Conservation (phyloP, 2,797 vertebrate species). For the Philypnodon macrostomus region DNA sequence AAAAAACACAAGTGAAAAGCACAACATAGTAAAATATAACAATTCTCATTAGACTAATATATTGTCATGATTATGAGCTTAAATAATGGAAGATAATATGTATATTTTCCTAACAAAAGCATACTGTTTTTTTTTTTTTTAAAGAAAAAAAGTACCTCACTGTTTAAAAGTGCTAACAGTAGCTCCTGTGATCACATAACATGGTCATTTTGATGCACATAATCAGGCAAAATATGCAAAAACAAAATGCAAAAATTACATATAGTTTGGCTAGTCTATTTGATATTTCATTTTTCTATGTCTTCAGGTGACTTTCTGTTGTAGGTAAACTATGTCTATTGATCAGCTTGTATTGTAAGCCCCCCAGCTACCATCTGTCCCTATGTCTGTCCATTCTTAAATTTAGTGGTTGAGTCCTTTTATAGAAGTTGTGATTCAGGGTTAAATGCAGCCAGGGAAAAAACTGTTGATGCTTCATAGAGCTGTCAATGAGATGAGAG, state of each 20-base stretch:
- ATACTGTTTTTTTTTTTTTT: too few species aligned
- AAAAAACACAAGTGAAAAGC: too few species aligned
- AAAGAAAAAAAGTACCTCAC: conserved; percentile 30
- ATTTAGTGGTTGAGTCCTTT: conserved; percentile 29
- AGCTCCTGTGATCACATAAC: conserved; percentile 5
- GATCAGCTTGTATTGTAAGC: background rate
- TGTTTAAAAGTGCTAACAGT: conserved; percentile 30
- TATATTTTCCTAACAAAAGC: too few species aligned
- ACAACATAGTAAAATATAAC: too few species aligned
- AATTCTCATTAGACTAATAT: too few species aligned
- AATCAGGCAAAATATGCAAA: too few species aligned
- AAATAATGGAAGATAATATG: too few species aligned
- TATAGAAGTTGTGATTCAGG: conserved; percentile 49
- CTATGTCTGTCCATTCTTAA: background rate
- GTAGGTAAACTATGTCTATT: too few species aligned
- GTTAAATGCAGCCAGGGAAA: conserved; percentile 53
- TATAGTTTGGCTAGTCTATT: too few species aligned
- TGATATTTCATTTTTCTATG: conserved; percentile 2
- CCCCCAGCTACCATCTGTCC: background rate
- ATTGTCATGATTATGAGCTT: too few species aligned
- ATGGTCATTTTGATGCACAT: conserved; percentile 28
- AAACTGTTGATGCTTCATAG: conserved; percentile 38
- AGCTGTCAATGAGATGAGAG: conserved; percentile 59
- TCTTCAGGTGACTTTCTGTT: too few species aligned
- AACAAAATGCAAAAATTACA: too few species aligned